These are phyloP conservation scores for Apamea anceps DNA, from an alignment of 2,888 invertebrate species.

Conservation along the genomic window DNA sequence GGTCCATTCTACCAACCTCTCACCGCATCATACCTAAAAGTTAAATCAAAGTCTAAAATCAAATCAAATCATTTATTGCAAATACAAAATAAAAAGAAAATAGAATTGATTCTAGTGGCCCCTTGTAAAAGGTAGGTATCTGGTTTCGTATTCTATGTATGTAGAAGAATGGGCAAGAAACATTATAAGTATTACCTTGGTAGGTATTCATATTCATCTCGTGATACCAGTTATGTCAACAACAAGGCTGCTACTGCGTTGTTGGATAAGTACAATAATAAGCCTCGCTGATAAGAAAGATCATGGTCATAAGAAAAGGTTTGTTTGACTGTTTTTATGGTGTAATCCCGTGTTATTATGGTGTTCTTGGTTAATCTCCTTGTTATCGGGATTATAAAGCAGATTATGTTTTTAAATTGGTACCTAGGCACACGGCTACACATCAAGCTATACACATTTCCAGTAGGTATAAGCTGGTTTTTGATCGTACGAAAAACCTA, in stretches of 20 bases:
- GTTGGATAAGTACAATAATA: background rate
- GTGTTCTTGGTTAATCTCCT: conserved; percentile 6
- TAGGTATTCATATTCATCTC: background rate
- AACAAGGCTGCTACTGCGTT: conserved; percentile 16
- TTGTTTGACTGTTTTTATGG: conserved; percentile 30
- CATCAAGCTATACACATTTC: background rate
- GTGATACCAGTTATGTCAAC: background rate
- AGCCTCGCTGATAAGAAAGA: conserved; percentile 38
- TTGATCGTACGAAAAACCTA: too few relatives aligned
- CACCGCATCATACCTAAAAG: too few relatives aligned
- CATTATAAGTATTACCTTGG: background rate
- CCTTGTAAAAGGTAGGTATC: too few relatives aligned
- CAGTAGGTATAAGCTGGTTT: too few relatives aligned
- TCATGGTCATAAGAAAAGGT: background rate
- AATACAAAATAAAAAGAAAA: too few relatives aligned
- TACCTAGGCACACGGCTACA: background rate
- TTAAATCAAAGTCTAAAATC: too few relatives aligned
- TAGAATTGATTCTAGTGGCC: too few relatives aligned
- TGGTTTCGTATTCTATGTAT: too few relatives aligned
- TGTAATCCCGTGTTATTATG: conserved; percentile 5
- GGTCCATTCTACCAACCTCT: too few relatives aligned
- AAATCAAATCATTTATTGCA: too few relatives aligned
- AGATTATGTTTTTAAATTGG: background rate
- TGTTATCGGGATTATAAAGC: background rate
- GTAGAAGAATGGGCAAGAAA: too few relatives aligned